phyloP scores from a whole-genome alignment of 2,888 invertebrate species.

The Hipparchia semele region DNA sequence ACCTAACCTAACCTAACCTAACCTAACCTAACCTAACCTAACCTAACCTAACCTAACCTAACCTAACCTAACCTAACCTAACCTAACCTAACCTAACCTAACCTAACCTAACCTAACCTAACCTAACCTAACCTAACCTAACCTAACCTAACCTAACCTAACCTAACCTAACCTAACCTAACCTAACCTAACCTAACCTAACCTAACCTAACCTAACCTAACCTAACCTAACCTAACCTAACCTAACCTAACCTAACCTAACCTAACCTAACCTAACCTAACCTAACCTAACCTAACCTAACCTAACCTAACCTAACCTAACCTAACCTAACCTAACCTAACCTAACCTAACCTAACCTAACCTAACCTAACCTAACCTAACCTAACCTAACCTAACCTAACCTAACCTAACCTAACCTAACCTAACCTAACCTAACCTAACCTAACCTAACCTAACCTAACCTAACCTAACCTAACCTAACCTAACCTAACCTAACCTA shows the following conservation, averaged over 20 bases:
- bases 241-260: slow-evolving; percentile 39
- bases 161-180: slow-evolving; percentile 32
- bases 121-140: too few relatives aligned
- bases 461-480: slow-evolving; percentile 46
- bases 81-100: too few relatives aligned
- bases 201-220: slow-evolving; percentile 37
- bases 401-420: slow-evolving; percentile 41
- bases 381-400: slow-evolving; percentile 41
- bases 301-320: slow-evolving; percentile 41
- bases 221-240: slow-evolving; percentile 39
- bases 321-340: slow-evolving; percentile 42
- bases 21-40: slow-evolving; percentile 41
- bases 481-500: slow-evolving; percentile 46
- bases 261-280: slow-evolving; percentile 40
- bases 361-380: slow-evolving; percentile 42
- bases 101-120: too few relatives aligned
- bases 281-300: slow-evolving; percentile 41
- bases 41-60: slow-evolving; percentile 2
- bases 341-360: slow-evolving; percentile 43
- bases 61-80: too few relatives aligned
- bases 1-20: slow-evolving; percentile 40
- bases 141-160: too few relatives aligned
- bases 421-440: slow-evolving; percentile 39
- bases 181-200: neutral
- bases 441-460: slow-evolving; percentile 41